Evolutionary conservation across 2,888 invertebrate genomes (phyloP).

Genomic region (Dynastes hyllus): DNA sequence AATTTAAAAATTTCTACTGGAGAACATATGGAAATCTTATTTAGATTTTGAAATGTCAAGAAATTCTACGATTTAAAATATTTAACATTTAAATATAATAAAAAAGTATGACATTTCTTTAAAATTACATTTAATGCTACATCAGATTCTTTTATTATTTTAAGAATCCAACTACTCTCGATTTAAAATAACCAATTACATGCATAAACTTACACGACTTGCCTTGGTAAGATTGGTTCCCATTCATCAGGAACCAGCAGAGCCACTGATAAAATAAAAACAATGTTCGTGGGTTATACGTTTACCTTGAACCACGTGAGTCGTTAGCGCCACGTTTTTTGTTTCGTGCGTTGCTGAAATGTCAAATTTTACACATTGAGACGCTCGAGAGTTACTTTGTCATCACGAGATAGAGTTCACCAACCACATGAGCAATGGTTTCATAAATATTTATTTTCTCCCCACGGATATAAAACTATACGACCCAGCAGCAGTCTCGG

Average conservation of each 20-base stretch:
- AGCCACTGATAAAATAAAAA: conserved; percentile 2
- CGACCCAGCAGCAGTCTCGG: conserved; percentile 36
- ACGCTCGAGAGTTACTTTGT: conserved; percentile 17
- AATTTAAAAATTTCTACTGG: no score
- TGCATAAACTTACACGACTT: conserved; percentile 69
- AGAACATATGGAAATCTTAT: no score
- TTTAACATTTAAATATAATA: no score
- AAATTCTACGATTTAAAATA: no score
- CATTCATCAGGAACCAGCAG: conserved; percentile 68
- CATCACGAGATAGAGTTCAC: conserved; percentile 40
- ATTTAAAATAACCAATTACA: neutral
- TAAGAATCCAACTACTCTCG: no score
- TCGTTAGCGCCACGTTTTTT: conserved; percentile 8
- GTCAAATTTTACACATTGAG: conserved; percentile 35
- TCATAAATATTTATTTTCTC: conserved; percentile 43
- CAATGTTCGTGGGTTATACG: conserved; percentile 2
- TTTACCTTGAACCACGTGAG: conserved; percentile 35
- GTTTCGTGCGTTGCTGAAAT: neutral
- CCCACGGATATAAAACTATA: conserved; percentile 43
- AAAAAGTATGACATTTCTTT: no score
- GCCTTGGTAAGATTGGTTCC: conserved; percentile 72
- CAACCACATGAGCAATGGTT: conserved; percentile 48
- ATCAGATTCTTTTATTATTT: no score
- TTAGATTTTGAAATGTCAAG: no score
- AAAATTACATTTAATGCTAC: no score